These are phyloP conservation scores for Alces alces DNA, from an alignment of 2,113 vertebrate species.

Conservation along the genomic window DNA sequence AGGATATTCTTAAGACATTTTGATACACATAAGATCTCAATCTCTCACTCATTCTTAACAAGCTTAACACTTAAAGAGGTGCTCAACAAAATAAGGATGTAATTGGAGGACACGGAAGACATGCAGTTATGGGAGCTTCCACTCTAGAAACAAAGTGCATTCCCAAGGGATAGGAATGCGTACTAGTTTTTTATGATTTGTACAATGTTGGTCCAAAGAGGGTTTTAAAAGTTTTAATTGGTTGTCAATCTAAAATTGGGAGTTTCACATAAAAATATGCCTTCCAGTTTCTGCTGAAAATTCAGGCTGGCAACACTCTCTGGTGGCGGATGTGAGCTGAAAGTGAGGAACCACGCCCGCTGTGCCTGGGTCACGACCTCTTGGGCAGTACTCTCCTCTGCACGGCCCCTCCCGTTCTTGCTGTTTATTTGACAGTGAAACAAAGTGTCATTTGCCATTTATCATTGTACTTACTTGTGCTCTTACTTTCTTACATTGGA, in stretches of 20 bases:
- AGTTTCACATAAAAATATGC: background rate
- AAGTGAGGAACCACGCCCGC: background rate
- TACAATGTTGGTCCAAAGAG: background rate
- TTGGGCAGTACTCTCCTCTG: background rate
- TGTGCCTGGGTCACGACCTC: background rate
- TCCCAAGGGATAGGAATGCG: too few relatives aligned
- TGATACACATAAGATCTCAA: background rate
- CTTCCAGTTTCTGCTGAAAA: background rate
- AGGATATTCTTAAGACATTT: background rate
- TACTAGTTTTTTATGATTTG: background rate
- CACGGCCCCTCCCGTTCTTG: background rate
- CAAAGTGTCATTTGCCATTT: background rate
- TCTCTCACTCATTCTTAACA: background rate
- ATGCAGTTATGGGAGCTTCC: background rate
- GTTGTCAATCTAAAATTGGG: background rate
- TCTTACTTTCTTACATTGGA: background rate
- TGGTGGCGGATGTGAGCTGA: background rate
- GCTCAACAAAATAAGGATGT: background rate
- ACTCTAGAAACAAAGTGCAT: background rate
- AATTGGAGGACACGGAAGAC: background rate
- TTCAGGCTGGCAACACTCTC: background rate
- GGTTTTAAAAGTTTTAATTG: background rate
- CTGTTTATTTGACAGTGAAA: background rate
- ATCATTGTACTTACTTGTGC: background rate
- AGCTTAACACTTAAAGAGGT: background rate